These are phyloP conservation scores for Ctenopoma multispine DNA, from an alignment of 2,797 vertebrate genomes.

Conservation along the genomic window DNA sequence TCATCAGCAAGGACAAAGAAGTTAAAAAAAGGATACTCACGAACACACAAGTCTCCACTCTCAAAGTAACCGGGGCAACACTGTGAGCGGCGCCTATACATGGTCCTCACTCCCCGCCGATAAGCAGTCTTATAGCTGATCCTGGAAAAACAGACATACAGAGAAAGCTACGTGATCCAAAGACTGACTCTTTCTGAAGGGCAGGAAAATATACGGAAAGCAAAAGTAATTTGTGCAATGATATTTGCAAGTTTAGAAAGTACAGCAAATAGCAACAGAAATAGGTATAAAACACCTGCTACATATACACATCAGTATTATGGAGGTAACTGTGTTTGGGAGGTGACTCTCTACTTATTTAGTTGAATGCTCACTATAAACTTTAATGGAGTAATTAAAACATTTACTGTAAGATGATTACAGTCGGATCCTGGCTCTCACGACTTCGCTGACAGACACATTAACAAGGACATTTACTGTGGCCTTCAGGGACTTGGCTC, in stretches of 20 bases:
- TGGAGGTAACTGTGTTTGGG: conserved; percentile 26
- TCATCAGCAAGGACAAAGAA: conserved; percentile 50
- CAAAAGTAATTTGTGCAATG: conserved; percentile 4
- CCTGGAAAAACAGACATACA: conserved; percentile 81
- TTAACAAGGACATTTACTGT: conserved; percentile 49
- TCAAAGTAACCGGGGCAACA: conserved; percentile 98
- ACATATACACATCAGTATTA: conserved; percentile 37
- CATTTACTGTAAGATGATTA: conserved; percentile 58
- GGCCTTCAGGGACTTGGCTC: conserved; percentile 42
- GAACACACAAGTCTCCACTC: conserved; percentile 94
- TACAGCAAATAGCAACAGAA: conserved; percentile 16
- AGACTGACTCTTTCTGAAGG: conserved; percentile 63
- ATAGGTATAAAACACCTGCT: conserved; percentile 4
- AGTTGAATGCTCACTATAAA: conserved; percentile 60
- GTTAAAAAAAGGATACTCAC: conserved; percentile 82
- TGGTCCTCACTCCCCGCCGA: conserved; percentile 93
- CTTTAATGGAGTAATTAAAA: conserved; percentile 64
- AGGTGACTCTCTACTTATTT: conserved; percentile 37
- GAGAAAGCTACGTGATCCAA: conserved; percentile 49
- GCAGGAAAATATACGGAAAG: conserved; percentile 38
- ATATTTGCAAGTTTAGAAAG: conserved; percentile 30
- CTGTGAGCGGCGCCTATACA: conserved; percentile 96
- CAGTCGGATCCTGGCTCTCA: conserved; percentile 55
- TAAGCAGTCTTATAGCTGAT: conserved; percentile 99
- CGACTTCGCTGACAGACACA: conserved; percentile 49